These are phyloP conservation scores for Numenius arquata DNA, from an alignment of 2,113 vertebrate genomes.

Conservation along the genomic window DNA sequence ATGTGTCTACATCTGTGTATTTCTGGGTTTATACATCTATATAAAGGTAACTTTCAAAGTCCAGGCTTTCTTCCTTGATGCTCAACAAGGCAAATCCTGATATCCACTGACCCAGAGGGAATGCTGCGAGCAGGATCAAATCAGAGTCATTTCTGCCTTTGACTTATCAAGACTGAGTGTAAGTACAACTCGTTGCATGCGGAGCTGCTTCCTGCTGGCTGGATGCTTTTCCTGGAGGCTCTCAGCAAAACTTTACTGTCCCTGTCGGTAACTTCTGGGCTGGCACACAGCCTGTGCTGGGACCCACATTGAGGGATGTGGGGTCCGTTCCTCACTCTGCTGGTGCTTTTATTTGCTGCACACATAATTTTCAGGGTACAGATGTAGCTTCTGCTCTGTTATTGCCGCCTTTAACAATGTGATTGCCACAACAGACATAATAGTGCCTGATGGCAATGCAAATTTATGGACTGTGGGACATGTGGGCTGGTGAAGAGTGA, in stretches of 20 bases:
- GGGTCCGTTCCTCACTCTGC: neutral
- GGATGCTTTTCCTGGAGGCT: neutral
- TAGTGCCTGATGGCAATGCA: accelerated
- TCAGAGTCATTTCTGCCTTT: neutral
- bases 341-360: neutral
- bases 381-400: neutral
- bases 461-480: neutral
- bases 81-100: neutral
- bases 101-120: neutral
- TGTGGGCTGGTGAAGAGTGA: neutral
- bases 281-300: neutral
- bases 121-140: neutral
- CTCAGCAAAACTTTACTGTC: neutral
- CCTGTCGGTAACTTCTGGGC: neutral
- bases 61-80: neutral
- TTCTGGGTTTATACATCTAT: neutral
- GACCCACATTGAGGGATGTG: neutral
- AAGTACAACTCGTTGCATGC: neutral
- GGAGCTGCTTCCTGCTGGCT: neutral
- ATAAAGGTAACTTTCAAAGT: neutral
- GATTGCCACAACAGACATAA: neutral
- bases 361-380: neutral
- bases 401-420: neutral
- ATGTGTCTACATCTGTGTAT: neutral
- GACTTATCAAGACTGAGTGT: neutral